Percentiles rank a stretch among this genome's conserved stretches.
Evolutionary conservation across 2,113 vertebrate genomes (phyloP).

Genomic region (Cercopithecus mona): DNA sequence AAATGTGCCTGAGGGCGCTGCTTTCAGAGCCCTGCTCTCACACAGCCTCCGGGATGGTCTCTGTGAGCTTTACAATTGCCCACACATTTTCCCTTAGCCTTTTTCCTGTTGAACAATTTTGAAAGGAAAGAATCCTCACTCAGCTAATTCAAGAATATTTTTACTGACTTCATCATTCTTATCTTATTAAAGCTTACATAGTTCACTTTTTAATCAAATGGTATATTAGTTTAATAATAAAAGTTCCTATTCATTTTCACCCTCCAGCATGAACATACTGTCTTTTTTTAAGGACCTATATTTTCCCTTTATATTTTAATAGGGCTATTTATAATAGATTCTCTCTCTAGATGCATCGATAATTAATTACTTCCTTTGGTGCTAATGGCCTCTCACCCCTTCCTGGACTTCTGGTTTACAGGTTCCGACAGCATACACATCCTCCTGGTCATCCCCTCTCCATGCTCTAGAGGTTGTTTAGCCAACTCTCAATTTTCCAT

Average conservation of each 20-base stretch:
- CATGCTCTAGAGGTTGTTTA: fast-evolving
- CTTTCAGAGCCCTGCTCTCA: fast-evolving
- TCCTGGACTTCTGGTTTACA: fast-evolving
- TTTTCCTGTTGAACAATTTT: not conserved
- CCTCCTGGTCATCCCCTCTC: no score
- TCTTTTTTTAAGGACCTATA: not conserved
- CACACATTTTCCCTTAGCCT: not conserved
- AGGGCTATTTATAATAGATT: not conserved
- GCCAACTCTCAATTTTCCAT: not conserved
- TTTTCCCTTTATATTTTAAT: slow-evolving; percentile 35
- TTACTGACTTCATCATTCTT: slow-evolving; percentile 29
- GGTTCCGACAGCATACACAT: fast-evolving
- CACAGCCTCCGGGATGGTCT: fast-evolving
- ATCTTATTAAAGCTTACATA: slow-evolving; percentile 42
- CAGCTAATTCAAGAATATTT: slow-evolving; percentile 49
- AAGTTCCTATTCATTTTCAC: slow-evolving; percentile 3
- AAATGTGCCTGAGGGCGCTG: not conserved
- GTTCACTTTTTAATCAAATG: slow-evolving; percentile 66
- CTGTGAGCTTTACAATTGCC: not conserved
- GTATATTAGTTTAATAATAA: slow-evolving; percentile 64
- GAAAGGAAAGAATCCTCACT: slow-evolving; percentile 5
- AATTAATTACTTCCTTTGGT: not conserved
- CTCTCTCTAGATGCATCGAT: not conserved
- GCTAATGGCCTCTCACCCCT: not conserved
- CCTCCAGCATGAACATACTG: slow-evolving; percentile 13